Conservation (phyloP, 1,140 invertebrate species). For the Solen grandis region DNA sequence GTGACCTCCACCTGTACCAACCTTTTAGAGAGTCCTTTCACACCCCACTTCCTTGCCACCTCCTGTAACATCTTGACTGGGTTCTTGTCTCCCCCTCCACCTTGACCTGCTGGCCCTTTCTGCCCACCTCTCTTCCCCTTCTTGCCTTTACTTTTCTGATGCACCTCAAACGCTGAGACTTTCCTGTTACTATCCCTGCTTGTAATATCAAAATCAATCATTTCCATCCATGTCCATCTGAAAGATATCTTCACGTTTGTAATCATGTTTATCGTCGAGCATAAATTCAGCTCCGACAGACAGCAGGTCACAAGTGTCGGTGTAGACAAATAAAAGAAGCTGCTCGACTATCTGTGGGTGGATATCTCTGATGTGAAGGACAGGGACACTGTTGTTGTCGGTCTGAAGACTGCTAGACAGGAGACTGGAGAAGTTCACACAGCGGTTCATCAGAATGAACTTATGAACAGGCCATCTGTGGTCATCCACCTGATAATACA, state of each 20-base stretch:
- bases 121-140: not conserved
- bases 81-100: constrained; percentile 68
- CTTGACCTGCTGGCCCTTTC: constrained; percentile 24
- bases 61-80: constrained; percentile 84
- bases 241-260: constrained; percentile 49
- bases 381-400: constrained; percentile 46
- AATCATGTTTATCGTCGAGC: constrained; percentile 69
- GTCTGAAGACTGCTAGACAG: constrained; percentile 58
- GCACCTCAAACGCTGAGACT: constrained; percentile 83
- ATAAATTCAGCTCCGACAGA: constrained; percentile 80
- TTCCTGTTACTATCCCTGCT: not conserved
- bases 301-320: constrained; percentile 85
- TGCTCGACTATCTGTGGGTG: constrained; percentile 85
- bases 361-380: constrained; percentile 73
- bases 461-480: constrained; percentile 76
- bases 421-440: constrained; percentile 73
- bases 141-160: constrained; percentile 72
- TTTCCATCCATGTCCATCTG: constrained; percentile 17
- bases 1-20: no score
- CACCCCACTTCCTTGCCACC: constrained; percentile 81
- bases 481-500: constrained; percentile 82
- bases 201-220: not conserved
- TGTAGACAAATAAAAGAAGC: constrained; percentile 86
- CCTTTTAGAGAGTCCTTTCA: constrained; percentile 77
- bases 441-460: constrained; percentile 72